A percentile compares a stretch with the other conserved stretches of the same genome.
phyloP scores from a whole-genome alignment of 2,797 vertebrate genomes.

The Paramormyrops hopkinsi region DNA sequence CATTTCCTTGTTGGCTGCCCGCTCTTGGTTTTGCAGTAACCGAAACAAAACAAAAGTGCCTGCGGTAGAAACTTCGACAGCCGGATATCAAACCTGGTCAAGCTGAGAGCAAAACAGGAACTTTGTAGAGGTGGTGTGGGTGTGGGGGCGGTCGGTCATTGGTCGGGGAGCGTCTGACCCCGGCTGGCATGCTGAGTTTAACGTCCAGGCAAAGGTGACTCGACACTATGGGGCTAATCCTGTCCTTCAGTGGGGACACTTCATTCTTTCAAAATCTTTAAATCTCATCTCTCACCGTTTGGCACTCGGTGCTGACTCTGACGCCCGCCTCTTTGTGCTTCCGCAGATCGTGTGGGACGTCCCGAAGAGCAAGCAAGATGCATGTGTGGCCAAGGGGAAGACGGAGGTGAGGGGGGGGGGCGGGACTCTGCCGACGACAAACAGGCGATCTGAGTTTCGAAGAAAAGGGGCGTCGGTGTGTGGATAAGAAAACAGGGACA shows the following conservation, averaged over 20 bases:
- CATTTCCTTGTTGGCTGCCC: background rate
- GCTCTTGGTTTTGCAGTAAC: background rate
- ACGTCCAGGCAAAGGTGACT: background rate
- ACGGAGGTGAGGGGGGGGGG: conserved; percentile 56
- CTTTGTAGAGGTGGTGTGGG: background rate
- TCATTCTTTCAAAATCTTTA: background rate
- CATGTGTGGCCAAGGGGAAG: conserved; percentile 75
- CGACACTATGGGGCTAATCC: background rate
- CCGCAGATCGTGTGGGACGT: conserved; percentile 69
- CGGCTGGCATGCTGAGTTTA: background rate
- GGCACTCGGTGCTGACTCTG: background rate
- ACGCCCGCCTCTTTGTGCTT: conserved; percentile 24
- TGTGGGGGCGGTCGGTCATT: background rate
- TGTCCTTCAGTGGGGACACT: background rate
- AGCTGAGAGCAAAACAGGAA: background rate
- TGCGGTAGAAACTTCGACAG: background rate
- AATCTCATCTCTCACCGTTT: background rate
- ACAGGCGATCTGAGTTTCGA: background rate
- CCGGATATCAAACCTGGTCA: background rate
- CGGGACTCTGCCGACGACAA: background rate
- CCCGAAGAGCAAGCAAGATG: conserved; percentile 57
- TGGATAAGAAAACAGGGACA: background rate
- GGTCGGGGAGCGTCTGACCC: background rate
- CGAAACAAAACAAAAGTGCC: background rate
- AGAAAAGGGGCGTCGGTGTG: background rate